Base-by-base conservation (phyloP, 2,113 vertebrate species). In the Cyanistes caeruleus region DNA sequence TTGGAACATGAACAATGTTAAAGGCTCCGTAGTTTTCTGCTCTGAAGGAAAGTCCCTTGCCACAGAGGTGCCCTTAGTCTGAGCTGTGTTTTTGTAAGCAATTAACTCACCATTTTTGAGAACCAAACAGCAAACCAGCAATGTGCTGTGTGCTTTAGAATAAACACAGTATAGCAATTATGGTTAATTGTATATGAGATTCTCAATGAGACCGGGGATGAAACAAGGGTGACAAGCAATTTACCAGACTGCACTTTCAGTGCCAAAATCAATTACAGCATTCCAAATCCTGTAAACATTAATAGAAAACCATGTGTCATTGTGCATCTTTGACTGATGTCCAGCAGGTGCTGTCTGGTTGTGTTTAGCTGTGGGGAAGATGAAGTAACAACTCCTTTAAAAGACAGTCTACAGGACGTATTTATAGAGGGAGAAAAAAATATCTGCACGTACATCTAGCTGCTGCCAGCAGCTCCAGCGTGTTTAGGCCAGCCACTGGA, bases 151-250 rank as follows among this genome's bases (percentile, higher is more conserved):
- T 18, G 70, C 51, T 82, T 91, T 22, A 80, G 74, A 84, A 93
- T 89, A 95, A 93, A 92, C 90, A 93, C 73, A 94, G 56, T 87
- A 76, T 68, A 89, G 80, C 77, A 93, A 95, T 94, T 95, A 95
- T 33, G 8, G 65, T 82, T 96, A 95, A 96, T 95, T 95, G 89
- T 91, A 73, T 37, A 63, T 79, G 78, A 88, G 78, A 85, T 86
- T 85, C 70, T 93, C 91, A 62, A 0, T 21, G 63, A 93, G 92
- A 62, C 35, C 4, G 7, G 41, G 53, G 27, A 92, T 64, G 81
- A 82, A 95, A 87, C 67, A 93, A 92, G 84, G 84, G 93, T 92
- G 92, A 95, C 91, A 95, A 91, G 74, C 91, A 79, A 91, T 96
- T 96, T 91, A 80, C 65, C n/a, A 89, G 73, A 70, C 70, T 91